phyloP scores from a whole-genome alignment of 2,113 vertebrate genomes.

The Nannobrachium achirus region DNA sequence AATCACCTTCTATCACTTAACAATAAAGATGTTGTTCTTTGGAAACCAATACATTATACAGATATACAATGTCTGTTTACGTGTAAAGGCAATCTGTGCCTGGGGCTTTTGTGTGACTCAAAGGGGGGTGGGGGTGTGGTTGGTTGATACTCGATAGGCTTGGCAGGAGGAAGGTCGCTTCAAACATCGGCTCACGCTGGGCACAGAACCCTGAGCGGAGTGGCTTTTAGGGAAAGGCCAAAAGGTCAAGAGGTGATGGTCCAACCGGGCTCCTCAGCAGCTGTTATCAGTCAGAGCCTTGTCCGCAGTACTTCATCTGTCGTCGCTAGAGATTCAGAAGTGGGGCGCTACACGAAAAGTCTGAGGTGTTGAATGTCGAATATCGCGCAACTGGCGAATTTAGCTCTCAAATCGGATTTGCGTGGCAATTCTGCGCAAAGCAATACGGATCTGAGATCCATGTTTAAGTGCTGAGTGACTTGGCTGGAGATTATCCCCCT shows the following conservation, averaged over 20 bases:
- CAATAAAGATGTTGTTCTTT: not conserved
- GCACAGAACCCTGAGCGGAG: constrained; percentile 32
- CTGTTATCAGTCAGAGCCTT: constrained; percentile 55
- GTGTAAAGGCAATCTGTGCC: not conserved
- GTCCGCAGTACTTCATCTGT: constrained; percentile 20
- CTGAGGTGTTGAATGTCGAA: constrained; percentile 5
- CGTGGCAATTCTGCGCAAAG: constrained; percentile 26
- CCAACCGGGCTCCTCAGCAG: constrained; percentile 42
- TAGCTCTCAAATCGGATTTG: constrained; percentile 21
- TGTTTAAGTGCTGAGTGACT: constrained; percentile 9
- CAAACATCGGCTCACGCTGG: constrained; percentile 25
- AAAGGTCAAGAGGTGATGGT: constrained; percentile 52
- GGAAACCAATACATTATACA: too few relatives aligned
- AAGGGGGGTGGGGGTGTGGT: not conserved
- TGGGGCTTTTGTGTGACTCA: not conserved
- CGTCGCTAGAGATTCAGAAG: constrained; percentile 29
- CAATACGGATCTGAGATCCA: constrained; percentile 1
- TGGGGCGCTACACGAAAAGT: constrained; percentile 6
- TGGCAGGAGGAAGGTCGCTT: constrained; percentile 17
- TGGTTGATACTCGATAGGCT: constrained; percentile 1
- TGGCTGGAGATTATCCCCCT: not conserved
- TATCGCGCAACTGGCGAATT: constrained; percentile 27
- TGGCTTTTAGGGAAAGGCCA: constrained; percentile 44
- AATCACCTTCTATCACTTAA: not conserved
- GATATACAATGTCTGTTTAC: constrained; percentile 10